Evolutionary conservation across 2,888 invertebrate species (phyloP).

Genomic region (Pristionchus exspectatus): DNA sequence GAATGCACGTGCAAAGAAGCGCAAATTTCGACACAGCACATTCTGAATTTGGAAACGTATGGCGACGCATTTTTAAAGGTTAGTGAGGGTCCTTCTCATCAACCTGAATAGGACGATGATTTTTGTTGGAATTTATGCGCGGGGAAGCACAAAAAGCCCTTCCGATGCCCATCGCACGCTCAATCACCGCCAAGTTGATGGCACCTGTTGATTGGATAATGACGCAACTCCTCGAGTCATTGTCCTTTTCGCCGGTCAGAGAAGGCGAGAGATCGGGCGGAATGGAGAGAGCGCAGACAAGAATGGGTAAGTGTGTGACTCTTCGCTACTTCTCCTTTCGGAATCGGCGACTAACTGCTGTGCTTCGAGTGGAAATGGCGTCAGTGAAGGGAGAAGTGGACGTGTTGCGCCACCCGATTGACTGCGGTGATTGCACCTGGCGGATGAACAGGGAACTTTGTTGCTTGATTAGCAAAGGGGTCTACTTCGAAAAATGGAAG

Average conservation of each 20-base stretch:
- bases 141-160: background rate
- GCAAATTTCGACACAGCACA: too few relatives aligned
- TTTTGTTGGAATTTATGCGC: too few relatives aligned
- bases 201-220: conserved; percentile 24
- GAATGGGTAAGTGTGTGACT: background rate
- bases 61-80: too few relatives aligned
- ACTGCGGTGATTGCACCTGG: background rate
- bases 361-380: background rate
- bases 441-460: background rate
- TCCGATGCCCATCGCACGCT: background rate
- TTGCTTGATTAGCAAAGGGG: background rate
- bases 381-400: background rate
- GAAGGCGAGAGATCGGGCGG: background rate
- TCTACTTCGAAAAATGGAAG: background rate
- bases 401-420: conserved; percentile 38
- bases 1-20: too few relatives aligned
- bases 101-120: too few relatives aligned
- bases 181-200: background rate
- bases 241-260: background rate
- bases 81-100: too few relatives aligned
- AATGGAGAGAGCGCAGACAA: background rate
- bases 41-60: too few relatives aligned
- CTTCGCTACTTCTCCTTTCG: background rate
- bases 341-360: conserved; percentile 7
- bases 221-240: background rate